A percentile compares a stretch with the other conserved stretches of the same genome.
Evolutionary conservation across 1,140 invertebrate genomes (phyloP).

Genomic region (Drosophila willistoni): DNA sequence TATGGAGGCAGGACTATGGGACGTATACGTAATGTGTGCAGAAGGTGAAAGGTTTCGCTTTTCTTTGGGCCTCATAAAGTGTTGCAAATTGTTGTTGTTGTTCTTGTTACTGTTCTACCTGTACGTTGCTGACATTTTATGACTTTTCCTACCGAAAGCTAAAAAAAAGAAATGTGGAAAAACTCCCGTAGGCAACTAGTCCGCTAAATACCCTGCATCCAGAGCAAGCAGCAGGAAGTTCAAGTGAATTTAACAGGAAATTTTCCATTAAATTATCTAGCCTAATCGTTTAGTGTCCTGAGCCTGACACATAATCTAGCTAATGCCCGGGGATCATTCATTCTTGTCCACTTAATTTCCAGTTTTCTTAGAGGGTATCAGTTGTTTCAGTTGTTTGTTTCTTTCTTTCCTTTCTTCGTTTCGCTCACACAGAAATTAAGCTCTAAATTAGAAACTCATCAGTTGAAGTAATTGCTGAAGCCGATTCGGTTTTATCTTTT

Average conservation of each 20-base stretch:
- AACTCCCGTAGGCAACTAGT: not conserved
- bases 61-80: conserved; percentile 57
- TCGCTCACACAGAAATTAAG: conserved; percentile 62
- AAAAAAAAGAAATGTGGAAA: conserved; percentile 19
- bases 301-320: no score
- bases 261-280: no score
- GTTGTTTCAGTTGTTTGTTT: not conserved
- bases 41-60: conserved; percentile 34
- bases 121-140: conserved; percentile 51
- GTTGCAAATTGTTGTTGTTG: conserved; percentile 56
- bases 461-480: conserved; percentile 67
- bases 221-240: not conserved
- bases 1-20: conserved; percentile 58
- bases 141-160: conserved; percentile 32
- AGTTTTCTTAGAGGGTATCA: not conserved
- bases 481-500: conserved; percentile 63
- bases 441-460: conserved; percentile 78
- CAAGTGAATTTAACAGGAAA: no score
- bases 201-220: not conserved
- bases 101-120: conserved; percentile 32
- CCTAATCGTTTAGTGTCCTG: no score
- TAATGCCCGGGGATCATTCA: no score
- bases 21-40: conserved; percentile 66
- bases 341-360: no score
- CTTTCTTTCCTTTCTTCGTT: not conserved